Evolutionary conservation across 2,888 invertebrate genomes (phyloP), one percentile per base, ranked within the genome.

Genomic region (Monoplex corrugatus): DNA sequence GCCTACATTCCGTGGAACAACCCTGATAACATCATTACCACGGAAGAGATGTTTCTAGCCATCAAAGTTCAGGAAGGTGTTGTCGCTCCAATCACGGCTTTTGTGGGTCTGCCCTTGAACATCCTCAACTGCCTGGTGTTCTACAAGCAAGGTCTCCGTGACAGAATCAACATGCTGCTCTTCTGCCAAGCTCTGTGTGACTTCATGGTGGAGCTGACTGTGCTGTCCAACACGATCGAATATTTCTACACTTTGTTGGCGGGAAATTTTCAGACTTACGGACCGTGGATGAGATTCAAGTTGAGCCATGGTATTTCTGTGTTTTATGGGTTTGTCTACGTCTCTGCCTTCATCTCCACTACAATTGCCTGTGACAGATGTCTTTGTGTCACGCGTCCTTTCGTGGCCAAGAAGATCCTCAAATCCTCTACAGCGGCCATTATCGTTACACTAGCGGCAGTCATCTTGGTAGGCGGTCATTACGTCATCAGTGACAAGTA

Each of bases 111-210:
- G 43, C 43, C 43, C 32, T 43, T 80, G 23, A 80, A 80, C 80
- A 19, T 80, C 28, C 80, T 80, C 80, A 80, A 80, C 80, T 80
- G 80, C 43, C 10, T 80, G 13, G 80, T 80, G 28, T 80, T 28
- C 80, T 23, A 40, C 1, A 80, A 43, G 43, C 80, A 43, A 28
- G 80, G 80, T 23, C 43, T 80, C 28, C 19, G 43, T 28, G 80
- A 80, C 35, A 43, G 80, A 43, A 35, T 80, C 1, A 80, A 80
- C 28, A 40, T 80, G 40, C 19, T 80, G 80, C 80, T 80, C 16
- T 80, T 80, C 19, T 10, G 10, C 80, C 43, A 28, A 43, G 43
- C 80, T 40, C 28, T 28, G 43, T 28, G 3, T 6, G 80, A 80
- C 32, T 40, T 40, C 10, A 43, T 43, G 40, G 43, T 80, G 5